Evolutionary conservation across 2,113 vertebrate species (phyloP), one percentile per base, ranked within the genome.

Genomic region (Toxotes jaculatrix): DNA sequence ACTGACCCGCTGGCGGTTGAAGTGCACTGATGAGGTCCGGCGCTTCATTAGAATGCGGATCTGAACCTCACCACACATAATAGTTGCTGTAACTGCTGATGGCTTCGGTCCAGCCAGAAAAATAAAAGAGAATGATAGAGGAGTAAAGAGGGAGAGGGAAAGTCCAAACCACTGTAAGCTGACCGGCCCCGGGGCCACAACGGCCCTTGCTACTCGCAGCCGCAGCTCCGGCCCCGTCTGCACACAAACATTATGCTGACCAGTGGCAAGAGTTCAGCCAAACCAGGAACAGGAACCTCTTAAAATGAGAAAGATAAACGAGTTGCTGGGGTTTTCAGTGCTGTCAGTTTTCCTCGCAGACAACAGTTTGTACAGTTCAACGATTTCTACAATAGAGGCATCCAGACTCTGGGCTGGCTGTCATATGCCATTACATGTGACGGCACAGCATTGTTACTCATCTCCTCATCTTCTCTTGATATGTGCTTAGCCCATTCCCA

Each of bases 161-260:
- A 87, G 88, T 89, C 91, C 82, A 90, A 92, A 91, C 87, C 90
- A 8, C 87, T 63, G 90, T 91, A 90, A 93, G 60, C 88, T 8
- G 79, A 90, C 86, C 43, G 23, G 79, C 78, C 65, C 72, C 12
- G 32, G 72, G 72, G 74, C 70, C 67, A 60, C 80, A 43, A 2
- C 34, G 40, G 76, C 74, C 74, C 38, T 66, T 5, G 69, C 77
- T 72, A 69, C 75, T 79, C 0, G 19, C 68, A 66, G 59, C 68
- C 70, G 80, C 36, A 19, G 40, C 57, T 79, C 47, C 75, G n/a
- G 49, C 61, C 9, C 36, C 17, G 64, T 72, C 34, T 40, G 57
- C 77, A 51, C 75, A 86, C 85, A 89, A 88, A 86, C 83, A 69
- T 85, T 88, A 77, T 91, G 81, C 78, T 90, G 90, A 93, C 83